Evolutionary conservation across 1,140 invertebrate species (phyloP).

Genomic region (Calosoma granatense): DNA sequence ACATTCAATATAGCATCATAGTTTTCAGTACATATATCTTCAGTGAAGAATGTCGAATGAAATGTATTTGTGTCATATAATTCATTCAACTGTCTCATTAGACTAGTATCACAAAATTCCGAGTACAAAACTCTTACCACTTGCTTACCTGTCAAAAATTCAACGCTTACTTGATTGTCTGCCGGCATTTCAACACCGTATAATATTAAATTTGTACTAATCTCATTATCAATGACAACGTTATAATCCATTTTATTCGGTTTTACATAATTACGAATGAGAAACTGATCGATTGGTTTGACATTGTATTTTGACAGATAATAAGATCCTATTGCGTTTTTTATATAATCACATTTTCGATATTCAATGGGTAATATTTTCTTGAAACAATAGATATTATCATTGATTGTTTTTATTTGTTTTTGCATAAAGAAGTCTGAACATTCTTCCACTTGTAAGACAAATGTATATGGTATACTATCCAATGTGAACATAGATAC

Average conservation of each 20-base stretch:
- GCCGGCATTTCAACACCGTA: too few relatives aligned
- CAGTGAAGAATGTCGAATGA: too few relatives aligned
- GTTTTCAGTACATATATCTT: background rate
- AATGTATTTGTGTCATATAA: too few relatives aligned
- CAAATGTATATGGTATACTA: constrained; percentile 53
- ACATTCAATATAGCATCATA: background rate
- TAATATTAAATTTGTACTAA: too few relatives aligned
- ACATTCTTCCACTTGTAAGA: constrained; percentile 56
- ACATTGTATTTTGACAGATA: constrained; percentile 22
- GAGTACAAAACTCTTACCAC: background rate
- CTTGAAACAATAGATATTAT: constrained; percentile 50
- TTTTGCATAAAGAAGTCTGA: constrained; percentile 50
- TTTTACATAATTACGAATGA: too few relatives aligned
- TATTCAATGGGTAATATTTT: constrained; percentile 36
- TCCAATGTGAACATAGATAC: constrained; percentile 48
- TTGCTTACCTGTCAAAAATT: background rate
- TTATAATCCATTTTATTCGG: too few relatives aligned
- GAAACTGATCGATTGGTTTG: constrained; percentile 19
- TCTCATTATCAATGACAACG: too few relatives aligned
- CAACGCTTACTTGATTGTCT: too few relatives aligned
- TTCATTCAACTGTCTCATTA: background rate
- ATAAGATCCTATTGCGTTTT: constrained; percentile 19
- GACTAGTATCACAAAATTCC: constrained; percentile 1
- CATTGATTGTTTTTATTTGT: constrained; percentile 52
- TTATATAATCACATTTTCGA: constrained; percentile 17